Conservation (phyloP, 2,113 vertebrate species). For the Promerops cafer region DNA sequence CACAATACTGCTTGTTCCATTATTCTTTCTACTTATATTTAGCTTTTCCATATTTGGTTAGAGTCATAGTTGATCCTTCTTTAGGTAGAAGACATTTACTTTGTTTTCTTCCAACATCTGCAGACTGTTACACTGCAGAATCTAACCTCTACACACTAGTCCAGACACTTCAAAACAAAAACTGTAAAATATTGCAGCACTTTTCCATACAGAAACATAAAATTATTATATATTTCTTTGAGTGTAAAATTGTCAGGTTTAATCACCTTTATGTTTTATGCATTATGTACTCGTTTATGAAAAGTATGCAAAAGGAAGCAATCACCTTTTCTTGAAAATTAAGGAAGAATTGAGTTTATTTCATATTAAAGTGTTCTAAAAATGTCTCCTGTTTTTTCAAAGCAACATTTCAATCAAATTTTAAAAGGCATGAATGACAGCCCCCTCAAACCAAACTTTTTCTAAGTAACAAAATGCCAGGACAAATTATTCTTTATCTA, state of each 20-base stretch:
- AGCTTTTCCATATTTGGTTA: not conserved
- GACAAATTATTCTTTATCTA: not conserved
- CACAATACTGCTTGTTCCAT: not conserved
- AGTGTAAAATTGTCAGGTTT: not conserved
- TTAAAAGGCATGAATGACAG: not conserved
- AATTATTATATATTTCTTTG: not conserved
- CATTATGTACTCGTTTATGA: not conserved
- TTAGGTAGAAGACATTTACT: not conserved
- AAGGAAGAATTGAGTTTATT: not conserved
- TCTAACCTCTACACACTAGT: not conserved
- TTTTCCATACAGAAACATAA: not conserved
- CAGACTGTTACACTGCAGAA: not conserved
- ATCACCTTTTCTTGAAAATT: not conserved
- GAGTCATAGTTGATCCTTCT: rapidly evolving
- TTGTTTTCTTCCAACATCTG: not conserved
- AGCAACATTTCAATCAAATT: not conserved
- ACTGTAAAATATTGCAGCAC: not conserved
- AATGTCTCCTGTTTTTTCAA: not conserved
- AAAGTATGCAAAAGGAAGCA: not conserved
- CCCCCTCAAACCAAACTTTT: rapidly evolving
- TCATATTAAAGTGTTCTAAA: not conserved
- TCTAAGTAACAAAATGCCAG: not conserved
- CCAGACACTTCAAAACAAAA: not conserved
- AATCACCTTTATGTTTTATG: not conserved
- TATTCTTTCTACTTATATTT: not conserved